These are phyloP conservation scores for Rhyacophila brunnea DNA, from an alignment of 1,140 invertebrate species.

Conservation along the genomic window DNA sequence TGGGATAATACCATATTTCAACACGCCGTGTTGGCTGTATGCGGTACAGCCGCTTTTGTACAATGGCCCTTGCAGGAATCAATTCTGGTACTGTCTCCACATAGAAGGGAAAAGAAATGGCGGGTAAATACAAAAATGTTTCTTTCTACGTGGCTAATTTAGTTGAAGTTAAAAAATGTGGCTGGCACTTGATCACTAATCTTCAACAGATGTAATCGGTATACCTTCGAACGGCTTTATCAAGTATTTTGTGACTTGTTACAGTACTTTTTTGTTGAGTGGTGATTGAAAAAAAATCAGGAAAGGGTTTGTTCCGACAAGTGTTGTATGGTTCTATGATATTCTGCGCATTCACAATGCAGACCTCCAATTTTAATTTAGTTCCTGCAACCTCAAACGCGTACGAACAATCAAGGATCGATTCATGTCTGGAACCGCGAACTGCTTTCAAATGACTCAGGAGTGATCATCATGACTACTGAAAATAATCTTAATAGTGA, in stretches of 20 bases:
- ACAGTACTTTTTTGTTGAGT: neutral
- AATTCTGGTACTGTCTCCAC: constrained; percentile 7
- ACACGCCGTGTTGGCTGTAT: constrained; percentile 8
- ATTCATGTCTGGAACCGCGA: too few relatives aligned
- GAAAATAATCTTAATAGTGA: too few relatives aligned
- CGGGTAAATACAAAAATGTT: constrained; percentile 26
- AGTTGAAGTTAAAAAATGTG: neutral
- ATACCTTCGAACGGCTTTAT: neutral
- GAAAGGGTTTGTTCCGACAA: too few relatives aligned
- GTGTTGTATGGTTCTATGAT: too few relatives aligned
- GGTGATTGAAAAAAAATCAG: too few relatives aligned
- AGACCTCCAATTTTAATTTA: too few relatives aligned
- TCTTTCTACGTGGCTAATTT: neutral
- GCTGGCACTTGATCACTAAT: neutral
- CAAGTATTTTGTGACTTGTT: neutral
- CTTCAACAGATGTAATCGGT: neutral
- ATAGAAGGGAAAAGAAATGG: constrained; percentile 18
- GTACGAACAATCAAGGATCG: too few relatives aligned
- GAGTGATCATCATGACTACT: too few relatives aligned
- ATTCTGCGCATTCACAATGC: too few relatives aligned
- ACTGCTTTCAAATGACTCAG: too few relatives aligned
- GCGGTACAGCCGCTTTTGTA: constrained; percentile 9
- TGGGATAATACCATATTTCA: constrained; percentile 11
- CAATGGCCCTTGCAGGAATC: constrained; percentile 16
- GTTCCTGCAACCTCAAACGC: too few relatives aligned